Evolutionary conservation across 53 echinoderm and acorn worm genomes (phyloP), one percentile per base, ranked within the genome.

Genomic region (Patiria pectinifera): DNA sequence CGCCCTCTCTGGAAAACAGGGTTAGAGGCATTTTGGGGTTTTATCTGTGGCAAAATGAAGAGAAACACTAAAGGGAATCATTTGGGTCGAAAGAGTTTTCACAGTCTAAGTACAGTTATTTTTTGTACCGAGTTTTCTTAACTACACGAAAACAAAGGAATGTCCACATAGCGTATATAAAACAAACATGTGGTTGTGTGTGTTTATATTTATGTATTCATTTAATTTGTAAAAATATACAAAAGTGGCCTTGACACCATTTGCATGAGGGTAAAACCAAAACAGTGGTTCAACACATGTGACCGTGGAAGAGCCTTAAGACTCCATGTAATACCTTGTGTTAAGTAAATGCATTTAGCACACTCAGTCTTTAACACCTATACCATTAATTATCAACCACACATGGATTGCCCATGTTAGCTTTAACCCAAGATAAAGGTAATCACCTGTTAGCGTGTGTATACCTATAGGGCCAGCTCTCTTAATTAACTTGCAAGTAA

Each of bases 401-500:
- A 13, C 66, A 66, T 66, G 66, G 19, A 3, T 4, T 3, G 76
- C 4, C 25, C 26, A 76, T 76, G 76, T 43, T 76, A 35, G 25
- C 76, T 19, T 43, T 66, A 76, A 23, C 76, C 26, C 25, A 76
- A 23, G 76, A 25, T 74, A 24, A 76, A 76, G 44, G 3, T 1
- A 18, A 19, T 2, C 44, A 43, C 25, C 2, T 24, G 25, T 24
- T 76, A 76, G 26, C 14, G 43, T 45, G 16, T 53, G 62, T 76
- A 8, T 58, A 49, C 53, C 58, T 8, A 35, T 35, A 44, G 6
- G 48, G 76, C 49, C 58, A 22, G 22, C 26, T 11, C 44, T 9
- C 48, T 74, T 75, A 87, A 72, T 75, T 71, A 72, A 76, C 74
- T 58, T 25, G 26, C 76, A 75, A 35, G 71, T 48, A 11, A 86